Evolutionary conservation across 2,113 vertebrate species (phyloP).

Genomic region (Microcebus griseorufus): DNA sequence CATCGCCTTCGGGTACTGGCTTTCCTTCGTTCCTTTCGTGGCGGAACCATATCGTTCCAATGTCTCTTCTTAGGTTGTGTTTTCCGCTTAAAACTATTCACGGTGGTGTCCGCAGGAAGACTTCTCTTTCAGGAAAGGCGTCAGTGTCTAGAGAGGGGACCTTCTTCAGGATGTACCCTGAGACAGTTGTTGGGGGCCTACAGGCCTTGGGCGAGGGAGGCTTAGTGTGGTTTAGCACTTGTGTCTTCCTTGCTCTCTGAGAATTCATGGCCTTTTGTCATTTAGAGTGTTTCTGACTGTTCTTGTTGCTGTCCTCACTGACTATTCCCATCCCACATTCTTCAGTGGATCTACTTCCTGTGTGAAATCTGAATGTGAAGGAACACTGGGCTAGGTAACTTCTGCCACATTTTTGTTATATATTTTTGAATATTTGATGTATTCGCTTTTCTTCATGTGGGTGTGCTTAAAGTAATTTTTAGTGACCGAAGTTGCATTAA

Average conservation of each 20-base stretch:
- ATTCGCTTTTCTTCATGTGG: neutral
- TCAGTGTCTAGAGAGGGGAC: neutral
- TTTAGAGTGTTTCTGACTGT: neutral
- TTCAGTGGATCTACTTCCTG: neutral
- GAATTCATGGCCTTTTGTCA: neutral
- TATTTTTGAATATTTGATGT: neutral
- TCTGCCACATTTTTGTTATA: neutral
- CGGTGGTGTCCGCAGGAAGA: neutral
- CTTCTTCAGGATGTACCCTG: neutral
- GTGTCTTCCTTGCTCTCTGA: neutral
- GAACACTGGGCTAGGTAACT: neutral
- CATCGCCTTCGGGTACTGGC: neutral
- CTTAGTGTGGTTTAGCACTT: neutral
- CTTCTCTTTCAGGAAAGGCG: neutral
- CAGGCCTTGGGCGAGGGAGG: neutral
- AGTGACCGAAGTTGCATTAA: neutral
- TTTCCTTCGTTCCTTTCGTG: neutral
- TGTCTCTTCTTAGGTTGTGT: neutral
- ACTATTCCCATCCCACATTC: neutral
- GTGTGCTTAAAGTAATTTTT: neutral
- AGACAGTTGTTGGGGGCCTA: neutral
- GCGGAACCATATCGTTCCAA: neutral
- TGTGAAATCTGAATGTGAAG: neutral
- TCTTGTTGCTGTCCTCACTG: neutral
- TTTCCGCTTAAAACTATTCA: neutral